Percentiles rank a stretch among this genome's conserved stretches.
phyloP scores from a whole-genome alignment of 2,888 invertebrate genomes.

The Drymonia ruficornis region DNA sequence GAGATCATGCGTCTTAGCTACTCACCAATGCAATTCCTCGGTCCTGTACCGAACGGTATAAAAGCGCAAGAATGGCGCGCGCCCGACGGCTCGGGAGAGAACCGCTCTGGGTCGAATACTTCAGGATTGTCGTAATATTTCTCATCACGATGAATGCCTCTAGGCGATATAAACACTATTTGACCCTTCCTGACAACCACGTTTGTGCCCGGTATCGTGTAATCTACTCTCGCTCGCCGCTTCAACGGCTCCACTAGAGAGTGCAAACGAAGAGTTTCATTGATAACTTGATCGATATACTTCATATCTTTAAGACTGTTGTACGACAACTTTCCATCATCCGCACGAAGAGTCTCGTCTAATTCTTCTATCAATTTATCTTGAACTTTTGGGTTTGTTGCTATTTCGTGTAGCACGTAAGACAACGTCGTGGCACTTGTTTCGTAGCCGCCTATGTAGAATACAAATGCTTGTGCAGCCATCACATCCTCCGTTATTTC shows the following conservation, averaged over 20 bases:
- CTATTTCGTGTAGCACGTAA: constrained; percentile 57
- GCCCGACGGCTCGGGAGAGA: constrained; percentile 53
- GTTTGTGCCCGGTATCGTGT: constrained; percentile 61
- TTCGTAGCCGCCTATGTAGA: constrained; percentile 67
- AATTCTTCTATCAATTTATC: constrained; percentile 54
- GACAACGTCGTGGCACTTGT: constrained; percentile 62
- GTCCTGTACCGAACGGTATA: constrained; percentile 70
- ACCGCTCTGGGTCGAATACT: constrained; percentile 75
- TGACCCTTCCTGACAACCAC: constrained; percentile 57
- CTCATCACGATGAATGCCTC: constrained; percentile 67
- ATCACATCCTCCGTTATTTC: constrained; percentile 37
- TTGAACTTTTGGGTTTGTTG: constrained; percentile 57
- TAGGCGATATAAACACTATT: constrained; percentile 53
- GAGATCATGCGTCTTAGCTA: constrained; percentile 5
- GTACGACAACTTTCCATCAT: constrained; percentile 50
- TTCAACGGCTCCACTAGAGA: constrained; percentile 67
- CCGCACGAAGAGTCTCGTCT: constrained; percentile 45
- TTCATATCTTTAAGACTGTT: constrained; percentile 8
- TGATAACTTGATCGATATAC: constrained; percentile 62
- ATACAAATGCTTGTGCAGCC: constrained; percentile 54
- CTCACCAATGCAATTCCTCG: constrained; percentile 72
- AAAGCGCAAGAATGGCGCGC: constrained; percentile 59
- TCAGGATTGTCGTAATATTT: constrained; percentile 68
- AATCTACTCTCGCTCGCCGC: constrained; percentile 55
- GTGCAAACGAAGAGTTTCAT: constrained; percentile 69